phyloP scores from a whole-genome alignment of 2,888 invertebrate species.

The Drosophila nr. perissopoda region DNA sequence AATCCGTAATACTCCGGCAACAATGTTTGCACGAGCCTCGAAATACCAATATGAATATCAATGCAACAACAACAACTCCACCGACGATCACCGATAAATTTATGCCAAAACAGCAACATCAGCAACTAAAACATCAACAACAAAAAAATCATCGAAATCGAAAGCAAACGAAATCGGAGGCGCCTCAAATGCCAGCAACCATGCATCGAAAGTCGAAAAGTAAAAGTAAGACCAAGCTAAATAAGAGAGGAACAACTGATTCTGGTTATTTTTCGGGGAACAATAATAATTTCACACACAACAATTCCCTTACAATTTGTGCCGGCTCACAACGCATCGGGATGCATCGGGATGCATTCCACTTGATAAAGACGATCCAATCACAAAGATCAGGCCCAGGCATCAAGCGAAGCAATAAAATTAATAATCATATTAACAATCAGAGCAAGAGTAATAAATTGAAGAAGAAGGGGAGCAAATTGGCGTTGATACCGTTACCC shows the following conservation, averaged over 20 bases:
- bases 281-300: neutral
- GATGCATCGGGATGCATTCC: constrained; percentile 1
- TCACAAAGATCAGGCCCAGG: constrained; percentile 17
- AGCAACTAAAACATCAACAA: constrained; percentile 6
- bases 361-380: neutral
- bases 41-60: neutral
- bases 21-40: neutral
- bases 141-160: constrained; percentile 25
- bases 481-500: constrained; percentile 79
- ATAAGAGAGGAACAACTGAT: neutral
- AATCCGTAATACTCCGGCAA: neutral
- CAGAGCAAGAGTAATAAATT: neutral
- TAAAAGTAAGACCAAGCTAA: constrained; percentile 55
- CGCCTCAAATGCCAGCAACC: constrained; percentile 33
- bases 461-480: constrained; percentile 50
- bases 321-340: constrained; percentile 2
- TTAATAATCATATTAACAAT: neutral
- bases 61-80: constrained; percentile 10
- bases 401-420: constrained; percentile 23
- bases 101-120: constrained; percentile 29
- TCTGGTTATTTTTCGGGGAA: neutral
- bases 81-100: constrained; percentile 23
- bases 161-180: constrained; percentile 25
- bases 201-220: constrained; percentile 69
- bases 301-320: neutral